Conservation (phyloP, 1,140 invertebrate genomes). For the Lamellibrachia luymesi region DNA sequence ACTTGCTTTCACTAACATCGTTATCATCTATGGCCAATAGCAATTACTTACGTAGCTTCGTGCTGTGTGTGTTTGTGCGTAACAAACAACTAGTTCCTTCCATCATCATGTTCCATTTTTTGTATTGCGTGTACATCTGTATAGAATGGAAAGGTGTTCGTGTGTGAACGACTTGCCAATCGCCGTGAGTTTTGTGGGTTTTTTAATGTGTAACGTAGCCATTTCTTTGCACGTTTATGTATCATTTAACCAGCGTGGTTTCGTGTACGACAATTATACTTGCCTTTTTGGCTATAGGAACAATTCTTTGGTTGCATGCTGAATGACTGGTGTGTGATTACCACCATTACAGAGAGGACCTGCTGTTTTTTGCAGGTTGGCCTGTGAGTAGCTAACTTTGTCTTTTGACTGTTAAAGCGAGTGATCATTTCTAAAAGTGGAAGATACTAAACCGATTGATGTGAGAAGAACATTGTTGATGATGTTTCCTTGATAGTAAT, state of each 20-base stretch:
- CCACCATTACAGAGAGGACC: not conserved
- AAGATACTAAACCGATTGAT: not conserved
- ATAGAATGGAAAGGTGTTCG: not conserved
- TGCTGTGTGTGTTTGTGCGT: not conserved
- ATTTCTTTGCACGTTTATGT: not conserved
- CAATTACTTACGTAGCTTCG: not conserved
- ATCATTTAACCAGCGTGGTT: not conserved
- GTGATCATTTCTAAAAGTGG: not conserved
- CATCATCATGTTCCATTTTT: not conserved
- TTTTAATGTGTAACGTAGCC: not conserved
- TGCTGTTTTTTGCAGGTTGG: not conserved
- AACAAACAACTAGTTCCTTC: not conserved
- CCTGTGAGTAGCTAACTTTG: not conserved
- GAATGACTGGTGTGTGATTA: not conserved
- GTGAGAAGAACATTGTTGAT: not conserved
- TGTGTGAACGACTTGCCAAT: not conserved
- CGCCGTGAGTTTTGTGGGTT: not conserved
- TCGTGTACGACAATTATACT: not conserved
- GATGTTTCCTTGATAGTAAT: not conserved
- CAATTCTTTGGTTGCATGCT: not conserved
- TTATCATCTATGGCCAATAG: not conserved
- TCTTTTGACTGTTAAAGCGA: not conserved
- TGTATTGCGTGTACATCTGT: not conserved
- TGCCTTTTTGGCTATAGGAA: not conserved
- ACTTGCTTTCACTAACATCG: conserved; percentile 1